Evolutionary conservation across 2,113 vertebrate species (phyloP).

Genomic region (Colaptes auratus): DNA sequence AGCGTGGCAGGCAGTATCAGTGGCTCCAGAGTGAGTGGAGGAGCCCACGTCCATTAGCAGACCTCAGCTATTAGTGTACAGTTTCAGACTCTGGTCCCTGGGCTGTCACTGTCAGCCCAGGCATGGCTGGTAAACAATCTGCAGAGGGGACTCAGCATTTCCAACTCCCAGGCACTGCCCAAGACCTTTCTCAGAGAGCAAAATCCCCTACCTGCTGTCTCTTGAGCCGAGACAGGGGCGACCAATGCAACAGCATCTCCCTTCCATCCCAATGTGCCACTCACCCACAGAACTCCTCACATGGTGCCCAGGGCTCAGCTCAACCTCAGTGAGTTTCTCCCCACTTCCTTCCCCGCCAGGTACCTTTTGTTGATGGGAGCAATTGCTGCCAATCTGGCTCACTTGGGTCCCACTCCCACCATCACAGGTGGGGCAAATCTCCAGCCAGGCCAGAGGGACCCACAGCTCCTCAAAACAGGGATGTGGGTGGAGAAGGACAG

Average conservation of each 20-base stretch:
- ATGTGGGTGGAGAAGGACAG: not conserved
- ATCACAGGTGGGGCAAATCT: not conserved
- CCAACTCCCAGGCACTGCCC: not conserved
- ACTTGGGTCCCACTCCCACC: not conserved
- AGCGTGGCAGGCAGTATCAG: not conserved
- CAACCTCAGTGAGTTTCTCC: not conserved
- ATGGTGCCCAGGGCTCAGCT: not conserved
- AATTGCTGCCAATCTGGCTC: not conserved
- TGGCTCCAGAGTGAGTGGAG: not conserved
- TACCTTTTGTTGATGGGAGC: not conserved
- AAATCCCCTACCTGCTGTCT: not conserved
- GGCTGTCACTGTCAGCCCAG: not conserved
- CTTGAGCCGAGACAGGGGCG: accelerated
- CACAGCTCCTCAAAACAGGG: not conserved
- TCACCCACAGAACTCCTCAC: accelerated
- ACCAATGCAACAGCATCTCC: not conserved
- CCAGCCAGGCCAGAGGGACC: not conserved
- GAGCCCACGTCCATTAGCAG: conserved; percentile 45
- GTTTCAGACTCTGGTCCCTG: conserved; percentile 35
- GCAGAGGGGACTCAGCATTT: not conserved
- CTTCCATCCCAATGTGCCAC: accelerated
- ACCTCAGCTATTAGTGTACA: conserved; percentile 31
- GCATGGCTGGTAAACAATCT: conserved; percentile 7
- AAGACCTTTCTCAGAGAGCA: not conserved
- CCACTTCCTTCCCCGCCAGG: not conserved